Conservation (phyloP, 2,888 invertebrate genomes). For the Salpingus planirostris region DNA sequence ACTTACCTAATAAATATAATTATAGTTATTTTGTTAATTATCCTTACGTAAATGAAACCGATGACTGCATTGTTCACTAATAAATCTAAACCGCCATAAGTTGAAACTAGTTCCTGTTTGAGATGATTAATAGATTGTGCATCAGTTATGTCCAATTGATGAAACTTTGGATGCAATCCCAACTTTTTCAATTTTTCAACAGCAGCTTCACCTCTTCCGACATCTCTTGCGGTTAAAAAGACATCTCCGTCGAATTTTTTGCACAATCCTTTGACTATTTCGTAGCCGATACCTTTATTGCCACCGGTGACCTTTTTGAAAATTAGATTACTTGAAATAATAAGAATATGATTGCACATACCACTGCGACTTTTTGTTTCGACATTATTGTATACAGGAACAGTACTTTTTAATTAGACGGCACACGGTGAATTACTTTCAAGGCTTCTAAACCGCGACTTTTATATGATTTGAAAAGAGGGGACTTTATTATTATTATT, state of each 20-base stretch:
- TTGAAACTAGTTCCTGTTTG: slow-evolving; percentile 49
- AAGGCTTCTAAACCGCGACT: no score
- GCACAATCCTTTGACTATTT: slow-evolving; percentile 58
- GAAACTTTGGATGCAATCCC: slow-evolving; percentile 49
- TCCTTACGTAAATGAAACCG: no score
- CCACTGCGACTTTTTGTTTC: slow-evolving; percentile 19
- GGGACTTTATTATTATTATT: no score
- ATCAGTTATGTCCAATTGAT: slow-evolving; percentile 61
- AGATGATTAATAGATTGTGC: slow-evolving; percentile 50
- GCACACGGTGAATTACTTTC: no score
- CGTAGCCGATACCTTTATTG: slow-evolving; percentile 64
- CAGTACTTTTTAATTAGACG: no score
- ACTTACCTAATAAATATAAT: slow-evolving; percentile 4
- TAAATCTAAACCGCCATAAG: slow-evolving; percentile 60
- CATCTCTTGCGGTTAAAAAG: slow-evolving; percentile 59
- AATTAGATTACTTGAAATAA: not conserved
- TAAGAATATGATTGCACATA: slow-evolving; percentile 11
- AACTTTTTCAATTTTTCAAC: slow-evolving; percentile 49
- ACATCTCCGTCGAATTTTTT: slow-evolving; percentile 58
- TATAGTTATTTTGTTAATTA: no score
- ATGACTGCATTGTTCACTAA: slow-evolving; percentile 72
- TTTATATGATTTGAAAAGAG: no score
- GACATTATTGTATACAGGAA: no score
- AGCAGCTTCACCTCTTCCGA: slow-evolving; percentile 49
- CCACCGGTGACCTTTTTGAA: slow-evolving; percentile 53